These are phyloP conservation scores for Mayetiola destructor DNA, from an alignment of 2,888 invertebrate genomes.

Conservation along the genomic window DNA sequence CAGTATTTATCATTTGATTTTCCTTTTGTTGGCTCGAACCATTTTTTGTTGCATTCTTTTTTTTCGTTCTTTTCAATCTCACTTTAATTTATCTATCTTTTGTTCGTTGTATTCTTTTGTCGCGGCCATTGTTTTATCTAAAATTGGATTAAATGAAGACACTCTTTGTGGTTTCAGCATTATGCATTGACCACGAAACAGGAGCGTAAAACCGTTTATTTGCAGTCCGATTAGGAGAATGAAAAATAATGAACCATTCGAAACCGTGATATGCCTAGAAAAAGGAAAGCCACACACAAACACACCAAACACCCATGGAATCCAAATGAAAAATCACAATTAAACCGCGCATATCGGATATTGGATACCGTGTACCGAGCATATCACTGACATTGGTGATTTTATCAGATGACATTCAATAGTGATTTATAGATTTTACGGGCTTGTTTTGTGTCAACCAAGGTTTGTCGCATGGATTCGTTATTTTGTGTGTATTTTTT, in stretches of 20 bases:
- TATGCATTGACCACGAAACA: background rate
- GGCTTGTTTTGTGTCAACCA: background rate
- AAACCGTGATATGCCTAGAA: background rate
- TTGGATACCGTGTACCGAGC: background rate
- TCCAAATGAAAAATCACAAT: too few species aligned
- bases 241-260: too few species aligned
- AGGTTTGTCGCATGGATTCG: background rate
- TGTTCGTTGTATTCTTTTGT: background rate
- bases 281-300: background rate
- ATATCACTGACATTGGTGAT: constrained; percentile 4
- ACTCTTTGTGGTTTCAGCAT: too few species aligned
- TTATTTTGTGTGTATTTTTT: background rate
- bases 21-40: too few species aligned
- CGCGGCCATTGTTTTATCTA: background rate
- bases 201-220: background rate
- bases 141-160: constrained; percentile 9
- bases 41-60: too few species aligned
- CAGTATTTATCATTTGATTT: constrained; percentile 1
- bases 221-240: too few species aligned
- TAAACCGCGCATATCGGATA: too few species aligned
- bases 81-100: constrained; percentile 10
- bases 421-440: constrained; percentile 4
- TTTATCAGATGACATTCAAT: constrained; percentile 8
- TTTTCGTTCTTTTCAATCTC: background rate
- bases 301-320: too few species aligned